Percentiles rank a stretch among this genome's conserved stretches.
phyloP scores from a whole-genome alignment of 2,888 invertebrate genomes.

The Tetanocera ferruginea region DNA sequence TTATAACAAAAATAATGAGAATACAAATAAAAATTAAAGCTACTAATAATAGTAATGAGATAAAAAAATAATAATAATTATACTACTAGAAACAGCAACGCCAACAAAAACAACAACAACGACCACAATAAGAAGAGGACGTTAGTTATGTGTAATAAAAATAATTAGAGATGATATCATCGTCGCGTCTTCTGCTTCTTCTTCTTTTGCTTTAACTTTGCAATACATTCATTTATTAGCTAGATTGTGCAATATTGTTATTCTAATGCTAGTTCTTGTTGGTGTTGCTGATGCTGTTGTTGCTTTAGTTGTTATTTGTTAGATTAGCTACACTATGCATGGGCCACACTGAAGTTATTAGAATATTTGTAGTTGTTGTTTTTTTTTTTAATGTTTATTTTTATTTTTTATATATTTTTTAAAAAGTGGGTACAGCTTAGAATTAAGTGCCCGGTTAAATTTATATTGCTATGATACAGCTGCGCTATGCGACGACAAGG shows the following conservation, averaged over 20 bases:
- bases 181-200: slow-evolving; percentile 7
- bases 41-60: neutral
- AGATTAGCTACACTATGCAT: neutral
- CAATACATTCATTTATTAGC: slow-evolving; percentile 7
- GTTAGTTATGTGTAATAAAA: slow-evolving; percentile 29
- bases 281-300: slow-evolving; percentile 6
- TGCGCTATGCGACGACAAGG: slow-evolving; percentile 34
- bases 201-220: neutral
- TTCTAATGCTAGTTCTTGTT: slow-evolving; percentile 2
- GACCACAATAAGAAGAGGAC: neutral
- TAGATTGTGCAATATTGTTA: slow-evolving; percentile 17
- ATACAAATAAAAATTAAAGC: slow-evolving; percentile 15
- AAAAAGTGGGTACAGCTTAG: neutral
- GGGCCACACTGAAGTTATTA: no score
- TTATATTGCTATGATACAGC: neutral
- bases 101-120: no score
- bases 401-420: slow-evolving; percentile 2
- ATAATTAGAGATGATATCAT: slow-evolving; percentile 36
- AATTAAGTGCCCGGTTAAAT: neutral
- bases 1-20: neutral
- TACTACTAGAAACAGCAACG: no score
- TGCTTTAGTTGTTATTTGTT: neutral
- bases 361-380: neutral
- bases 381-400: no score
- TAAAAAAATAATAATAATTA: neutral